Evolutionary conservation across 2,888 invertebrate species (phyloP), one percentile per base, ranked within the genome.

Genomic region (Sylvicola cinctus): DNA sequence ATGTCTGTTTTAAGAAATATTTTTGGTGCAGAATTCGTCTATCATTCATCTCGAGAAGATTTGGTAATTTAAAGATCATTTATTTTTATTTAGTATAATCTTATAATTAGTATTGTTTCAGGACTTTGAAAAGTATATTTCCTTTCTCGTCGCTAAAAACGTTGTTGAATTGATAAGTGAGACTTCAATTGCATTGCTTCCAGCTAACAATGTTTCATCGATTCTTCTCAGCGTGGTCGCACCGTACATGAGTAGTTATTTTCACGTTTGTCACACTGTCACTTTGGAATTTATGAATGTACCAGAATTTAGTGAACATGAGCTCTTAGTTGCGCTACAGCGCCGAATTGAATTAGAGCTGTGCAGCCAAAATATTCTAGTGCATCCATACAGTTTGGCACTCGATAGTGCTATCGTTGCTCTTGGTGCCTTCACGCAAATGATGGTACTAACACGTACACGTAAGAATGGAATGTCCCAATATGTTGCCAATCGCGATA

Each of bases 341-440:
- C 61, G 63, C 46, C 53, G 60, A 13, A 59, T 69, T 16, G 79
- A 78, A 51, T 46, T 49, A 14, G 45, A 59, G 26, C 48, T 70
- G 3, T 49, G 49, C 15, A 45, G 52, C 25, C 49, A 49, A 35
- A 44, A 46, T 11, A 49, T 51, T 35, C 47, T 49, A 34, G 59
- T 65, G 10, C 78, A 79, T 58, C 78, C 80, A 0, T 79, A 78
- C 55, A 70, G 73, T 42, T 61, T 84, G 37, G 75, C 76, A 28
- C 60, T 83, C 41, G 81, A 83, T 41, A 62, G 66, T 35, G 56
- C 64, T 32, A 58, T 54, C 25, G 65, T 66, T 52, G 70, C 70
- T 41, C 47, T 74, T 32, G 58, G 57, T 30, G 68, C 68, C 8
- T 20, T 20, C 5, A 8, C 8, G 20, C 20, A 20, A 20, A 20